Percentiles rank a stretch among this genome's conserved stretches.
phyloP scores from a whole-genome alignment of 2,797 vertebrate genomes.

The Pempheris klunzingeri region DNA sequence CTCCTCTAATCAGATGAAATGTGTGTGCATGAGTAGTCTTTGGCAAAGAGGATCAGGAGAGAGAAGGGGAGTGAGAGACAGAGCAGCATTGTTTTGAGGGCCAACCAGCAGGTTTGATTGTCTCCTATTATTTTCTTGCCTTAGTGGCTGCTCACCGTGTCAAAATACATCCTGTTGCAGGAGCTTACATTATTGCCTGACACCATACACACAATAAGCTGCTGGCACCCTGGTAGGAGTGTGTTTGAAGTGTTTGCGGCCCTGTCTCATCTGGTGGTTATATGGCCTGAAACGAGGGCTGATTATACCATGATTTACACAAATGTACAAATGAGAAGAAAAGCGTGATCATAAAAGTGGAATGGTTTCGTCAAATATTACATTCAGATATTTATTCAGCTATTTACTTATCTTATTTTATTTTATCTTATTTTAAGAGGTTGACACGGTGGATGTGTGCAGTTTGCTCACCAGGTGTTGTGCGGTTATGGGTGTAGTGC shows the following conservation, averaged over 20 bases:
- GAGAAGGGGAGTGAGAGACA: not conserved
- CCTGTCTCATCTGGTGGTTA: slow-evolving; percentile 8
- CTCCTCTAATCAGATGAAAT: slow-evolving; percentile 44
- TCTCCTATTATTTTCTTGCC: slow-evolving; percentile 60
- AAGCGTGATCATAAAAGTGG: not conserved
- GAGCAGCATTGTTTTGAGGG: slow-evolving; percentile 22
- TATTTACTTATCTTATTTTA: slow-evolving; percentile 18
- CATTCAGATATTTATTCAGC: slow-evolving; percentile 3
- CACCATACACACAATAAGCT: slow-evolving; percentile 22
- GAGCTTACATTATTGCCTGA: slow-evolving; percentile 40
- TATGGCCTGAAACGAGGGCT: not conserved
- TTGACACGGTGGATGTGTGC: not conserved
- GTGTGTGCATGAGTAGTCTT: slow-evolving; percentile 44
- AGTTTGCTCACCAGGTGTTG: slow-evolving; percentile 47
- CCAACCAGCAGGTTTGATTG: slow-evolving; percentile 54
- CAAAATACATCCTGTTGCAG: slow-evolving; percentile 40
- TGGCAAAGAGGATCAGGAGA: slow-evolving; percentile 15
- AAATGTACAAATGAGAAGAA: slow-evolving; percentile 6
- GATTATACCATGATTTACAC: not conserved
- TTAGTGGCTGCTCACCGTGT: slow-evolving; percentile 31
- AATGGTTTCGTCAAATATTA: slow-evolving; percentile 6
- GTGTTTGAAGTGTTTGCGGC: slow-evolving; percentile 18
- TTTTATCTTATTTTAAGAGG: slow-evolving; percentile 19
- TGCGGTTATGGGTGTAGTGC: slow-evolving; percentile 33
- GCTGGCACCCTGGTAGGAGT: slow-evolving; percentile 23